Evolutionary conservation across 1,140 invertebrate species (phyloP).

Genomic region (Formica exsecta): DNA sequence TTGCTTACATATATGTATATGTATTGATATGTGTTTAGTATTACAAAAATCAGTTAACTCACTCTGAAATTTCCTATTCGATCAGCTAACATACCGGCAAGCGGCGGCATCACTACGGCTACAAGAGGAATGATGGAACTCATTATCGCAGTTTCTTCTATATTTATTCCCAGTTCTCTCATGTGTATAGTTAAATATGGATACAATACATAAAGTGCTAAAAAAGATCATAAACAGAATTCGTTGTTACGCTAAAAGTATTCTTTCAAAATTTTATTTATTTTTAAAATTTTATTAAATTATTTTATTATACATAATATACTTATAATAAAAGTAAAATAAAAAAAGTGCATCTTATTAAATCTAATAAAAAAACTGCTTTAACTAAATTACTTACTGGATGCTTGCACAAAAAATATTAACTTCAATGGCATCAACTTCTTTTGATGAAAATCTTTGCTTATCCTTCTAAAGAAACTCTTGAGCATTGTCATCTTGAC

Average conservation of each 20-base stretch:
- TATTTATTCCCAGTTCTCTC: conserved; percentile 93
- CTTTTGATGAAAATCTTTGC: conserved; percentile 90
- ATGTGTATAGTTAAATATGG: conserved; percentile 95
- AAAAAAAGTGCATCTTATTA: not conserved
- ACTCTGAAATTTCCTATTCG: conserved; percentile 94
- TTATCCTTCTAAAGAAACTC: conserved; percentile 89
- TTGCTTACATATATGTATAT: not conserved
- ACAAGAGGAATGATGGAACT: conserved; percentile 93
- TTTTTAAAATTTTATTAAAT: not conserved
- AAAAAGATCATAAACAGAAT: conserved; percentile 65
- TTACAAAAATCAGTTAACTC: conserved; percentile 72
- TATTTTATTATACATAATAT: not conserved
- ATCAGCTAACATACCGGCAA: conserved; percentile 92
- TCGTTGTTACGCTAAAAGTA: not conserved
- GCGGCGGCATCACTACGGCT: conserved; percentile 92
- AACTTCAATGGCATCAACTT: conserved; percentile 91
- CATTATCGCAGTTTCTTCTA: conserved; percentile 95
- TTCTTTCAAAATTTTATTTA: not conserved
- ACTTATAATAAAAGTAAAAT: too few relatives aligned
- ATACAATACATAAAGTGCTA: conserved; percentile 92
- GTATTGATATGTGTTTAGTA: not conserved
- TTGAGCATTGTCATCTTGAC: conserved; percentile 87
- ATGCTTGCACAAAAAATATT: conserved; percentile 92
- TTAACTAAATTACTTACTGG: conserved; percentile 88
- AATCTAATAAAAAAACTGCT: conserved; percentile 12